Evolutionary conservation across 2,888 invertebrate genomes (phyloP), one percentile per base, ranked within the genome.

Genomic region (Orchesellides sinensis): DNA sequence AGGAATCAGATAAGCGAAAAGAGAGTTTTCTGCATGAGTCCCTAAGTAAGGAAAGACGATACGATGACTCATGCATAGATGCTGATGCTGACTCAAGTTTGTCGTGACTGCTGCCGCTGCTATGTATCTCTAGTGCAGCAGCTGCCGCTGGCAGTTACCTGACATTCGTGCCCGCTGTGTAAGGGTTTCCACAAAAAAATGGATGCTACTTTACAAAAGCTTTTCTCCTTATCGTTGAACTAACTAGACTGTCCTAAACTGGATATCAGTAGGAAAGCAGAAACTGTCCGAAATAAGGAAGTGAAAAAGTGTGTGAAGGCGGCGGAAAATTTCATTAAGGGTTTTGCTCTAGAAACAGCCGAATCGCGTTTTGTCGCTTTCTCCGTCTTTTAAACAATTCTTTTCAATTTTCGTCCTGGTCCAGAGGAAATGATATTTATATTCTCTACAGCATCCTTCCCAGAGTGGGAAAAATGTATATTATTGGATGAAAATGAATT

Each of bases 1-100:
- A 78, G 59, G 54, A 70, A 70, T 25, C 79, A 79, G 79, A 70
- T 63, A 79, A 78, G 79, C 69, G 78, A 61, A 78, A 78, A 79
- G 54, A 52, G 70, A 49, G 63, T 70, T 79, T 79, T 79, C 70
- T 70, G 78, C 78, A 61, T 63, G 59, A 63, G 45, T 78, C 70
- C 49, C 70, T 77, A 61, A 61, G 61, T 27, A 29, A 61, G 27
- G 21, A 63, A 23, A 25, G 32, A 23, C 27, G 63, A 63, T 63
- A 40, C 23, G 47, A 66, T 47, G 47, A 66, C 66, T 66, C 63
- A 63, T 17, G 8, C 61, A 63, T 35, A 63, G 63, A 63, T 63
- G 63, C 63, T 63, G 63, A 17, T 2, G 10, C 29, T 59, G 59
- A n/a, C n/a, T n/a, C n/a, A n/a, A n/a, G n/a, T n/a, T n/a, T n/a